Evolutionary conservation across 2,113 vertebrate genomes (phyloP).

Genomic region (Sinocyclocheilus rhinocerous): DNA sequence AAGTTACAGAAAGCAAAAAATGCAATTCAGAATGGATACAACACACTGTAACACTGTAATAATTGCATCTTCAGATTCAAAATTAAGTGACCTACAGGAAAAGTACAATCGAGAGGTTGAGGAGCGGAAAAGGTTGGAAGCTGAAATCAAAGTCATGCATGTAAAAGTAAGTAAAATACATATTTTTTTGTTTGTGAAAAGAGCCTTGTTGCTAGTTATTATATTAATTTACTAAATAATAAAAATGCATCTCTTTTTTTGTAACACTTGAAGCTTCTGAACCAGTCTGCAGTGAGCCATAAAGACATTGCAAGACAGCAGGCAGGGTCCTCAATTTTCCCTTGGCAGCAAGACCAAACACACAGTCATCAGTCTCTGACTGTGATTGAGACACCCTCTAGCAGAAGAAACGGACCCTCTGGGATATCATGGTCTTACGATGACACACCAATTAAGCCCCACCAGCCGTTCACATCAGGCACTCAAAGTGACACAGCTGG

Average conservation of each 20-base stretch:
- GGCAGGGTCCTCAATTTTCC: constrained; percentile 88
- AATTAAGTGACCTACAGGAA: constrained; percentile 83
- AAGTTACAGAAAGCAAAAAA: neutral
- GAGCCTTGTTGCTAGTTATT: neutral
- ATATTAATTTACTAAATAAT: neutral
- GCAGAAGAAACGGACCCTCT: constrained; percentile 70
- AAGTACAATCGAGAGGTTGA: constrained; percentile 87
- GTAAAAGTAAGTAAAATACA: constrained; percentile 75
- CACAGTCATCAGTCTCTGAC: constrained; percentile 68
- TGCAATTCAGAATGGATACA: neutral
- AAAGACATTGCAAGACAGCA: constrained; percentile 88
- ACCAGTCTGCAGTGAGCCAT: constrained; percentile 77
- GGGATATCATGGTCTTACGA: constrained; percentile 74
- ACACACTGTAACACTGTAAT: neutral
- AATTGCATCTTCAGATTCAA: constrained; percentile 74
- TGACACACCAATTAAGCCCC: constrained; percentile 73
- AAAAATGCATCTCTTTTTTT: constrained; percentile 37
- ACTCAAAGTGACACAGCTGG: constrained; percentile 61
- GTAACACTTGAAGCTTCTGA: constrained; percentile 70
- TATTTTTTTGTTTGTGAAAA: neutral
- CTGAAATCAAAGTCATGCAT: constrained; percentile 81
- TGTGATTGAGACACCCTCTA: constrained; percentile 77
- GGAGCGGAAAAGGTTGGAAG: constrained; percentile 84
- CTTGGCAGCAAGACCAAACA: constrained; percentile 85
- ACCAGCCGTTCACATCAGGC: constrained; percentile 60